Conservation (phyloP, 2,113 vertebrate genomes). For the Pelecanoides urinatrix region DNA sequence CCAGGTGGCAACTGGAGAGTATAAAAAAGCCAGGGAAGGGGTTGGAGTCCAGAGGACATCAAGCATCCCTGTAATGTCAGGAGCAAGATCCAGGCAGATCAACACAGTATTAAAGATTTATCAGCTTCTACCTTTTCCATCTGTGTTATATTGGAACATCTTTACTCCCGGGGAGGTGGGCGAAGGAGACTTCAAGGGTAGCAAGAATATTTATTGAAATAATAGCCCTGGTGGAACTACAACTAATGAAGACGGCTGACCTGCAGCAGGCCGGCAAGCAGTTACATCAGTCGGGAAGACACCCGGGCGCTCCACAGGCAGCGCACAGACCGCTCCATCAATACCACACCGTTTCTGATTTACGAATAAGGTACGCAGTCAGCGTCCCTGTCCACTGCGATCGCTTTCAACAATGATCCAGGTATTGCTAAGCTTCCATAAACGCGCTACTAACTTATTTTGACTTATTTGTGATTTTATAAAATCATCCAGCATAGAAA, state of each 20-base stretch:
- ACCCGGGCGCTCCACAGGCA: too few species aligned
- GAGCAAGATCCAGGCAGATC: background rate
- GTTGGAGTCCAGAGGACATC: background rate
- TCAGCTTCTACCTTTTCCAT: background rate
- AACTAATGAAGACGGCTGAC: background rate
- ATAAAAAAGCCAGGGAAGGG: background rate
- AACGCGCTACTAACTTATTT: accelerated
- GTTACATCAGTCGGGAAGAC: background rate
- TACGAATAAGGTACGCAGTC: background rate
- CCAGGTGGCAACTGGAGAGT: background rate
- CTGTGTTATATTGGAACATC: background rate
- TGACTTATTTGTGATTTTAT: background rate
- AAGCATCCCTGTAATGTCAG: background rate
- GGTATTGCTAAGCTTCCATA: background rate
- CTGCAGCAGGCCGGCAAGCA: background rate
- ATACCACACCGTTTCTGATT: background rate
- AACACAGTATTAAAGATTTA: background rate
- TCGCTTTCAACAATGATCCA: background rate
- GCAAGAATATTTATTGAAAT: background rate
- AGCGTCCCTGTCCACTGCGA: background rate
- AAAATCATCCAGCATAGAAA: background rate
- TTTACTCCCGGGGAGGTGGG: background rate
- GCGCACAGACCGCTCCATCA: too few species aligned
- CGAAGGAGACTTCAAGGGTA: background rate
- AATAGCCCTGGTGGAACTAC: background rate